Percentiles rank a stretch among this genome's conserved stretches.
phyloP scores from a whole-genome alignment of 2,113 vertebrate species.

The Stercorarius parasiticus region DNA sequence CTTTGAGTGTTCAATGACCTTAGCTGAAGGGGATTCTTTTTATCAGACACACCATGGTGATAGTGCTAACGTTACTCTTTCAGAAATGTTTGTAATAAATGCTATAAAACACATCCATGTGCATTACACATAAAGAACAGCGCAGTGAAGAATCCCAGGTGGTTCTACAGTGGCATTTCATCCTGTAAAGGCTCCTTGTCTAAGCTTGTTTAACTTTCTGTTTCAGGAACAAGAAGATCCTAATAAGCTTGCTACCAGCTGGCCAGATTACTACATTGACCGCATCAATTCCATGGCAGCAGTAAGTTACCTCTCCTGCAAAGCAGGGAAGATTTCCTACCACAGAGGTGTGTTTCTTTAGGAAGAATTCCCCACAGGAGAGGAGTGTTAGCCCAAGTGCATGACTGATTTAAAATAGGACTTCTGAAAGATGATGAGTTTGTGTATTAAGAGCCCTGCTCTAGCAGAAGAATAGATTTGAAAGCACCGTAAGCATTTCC shows the following conservation, averaged over 20 bases:
- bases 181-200: background rate
- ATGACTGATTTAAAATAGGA: background rate
- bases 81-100: slow-evolving; percentile 14
- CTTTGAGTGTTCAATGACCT: background rate
- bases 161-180: background rate
- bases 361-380: background rate
- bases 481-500: background rate
- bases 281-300: slow-evolving; percentile 98
- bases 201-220: slow-evolving; percentile 31
- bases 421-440: background rate
- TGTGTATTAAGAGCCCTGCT: background rate
- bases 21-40: background rate
- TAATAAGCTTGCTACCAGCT: slow-evolving; percentile 97
- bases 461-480: background rate
- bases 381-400: background rate
- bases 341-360: background rate
- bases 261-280: slow-evolving; percentile 98
- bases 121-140: background rate
- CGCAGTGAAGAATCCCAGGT: background rate
- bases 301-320: slow-evolving; percentile 77
- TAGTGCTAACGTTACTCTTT: background rate
- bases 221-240: slow-evolving; percentile 97
- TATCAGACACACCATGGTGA: background rate
- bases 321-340: background rate
- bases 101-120: background rate